Base-by-base conservation (phyloP, 2,888 invertebrate species). In the Drosophila lutescens region DNA sequence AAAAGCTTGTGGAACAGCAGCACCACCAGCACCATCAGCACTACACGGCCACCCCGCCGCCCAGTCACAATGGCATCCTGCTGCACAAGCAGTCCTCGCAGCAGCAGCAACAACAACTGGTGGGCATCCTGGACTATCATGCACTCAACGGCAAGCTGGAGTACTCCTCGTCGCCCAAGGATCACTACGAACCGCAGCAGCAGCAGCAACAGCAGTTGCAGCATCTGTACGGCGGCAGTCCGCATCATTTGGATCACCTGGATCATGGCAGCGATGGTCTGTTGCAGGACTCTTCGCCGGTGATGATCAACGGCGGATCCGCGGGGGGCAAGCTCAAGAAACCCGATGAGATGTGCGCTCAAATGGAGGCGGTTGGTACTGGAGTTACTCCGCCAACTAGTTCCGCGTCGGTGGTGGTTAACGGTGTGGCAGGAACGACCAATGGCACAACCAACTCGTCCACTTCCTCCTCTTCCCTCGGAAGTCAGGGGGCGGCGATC, bases 61-160 rank as follows among this genome's bases (percentile, higher is more conserved):
- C 89, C 34, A 72, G 61, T 13, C 83, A 86, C 47, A 88, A 89
- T 43, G 88, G 89, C 30, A 77, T 88, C 63, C 53, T 88, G 62
- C 78, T 86, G 13, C 88, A 89, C 32, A 83, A 81, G 50, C 69
- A 77, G 0, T 17, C 67, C 10, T 46, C 69, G 40, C 77, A 77
- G 10, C 83, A 78, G 17, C 89, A 90, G 58, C 79, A 90, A 49
- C 89, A 90, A 47, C 89, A 88, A 20, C 62, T 86, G 58, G 86
- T 90, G 41, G 89, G 90, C 55, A 69, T 83, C 61, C 61, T 90
- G 68, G 90, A 90, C 46, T 90, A 91, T 43, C 91, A 91, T 60
- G 68, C 80, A n/a, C 66, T 90, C n/a, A 90, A 90, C 55, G 87
- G 91, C 36, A 91, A 91, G 61, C 76, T 91, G 47, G 91, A 91